Base-by-base conservation (phyloP, 23 tunicate species). In the Styela clava region DNA sequence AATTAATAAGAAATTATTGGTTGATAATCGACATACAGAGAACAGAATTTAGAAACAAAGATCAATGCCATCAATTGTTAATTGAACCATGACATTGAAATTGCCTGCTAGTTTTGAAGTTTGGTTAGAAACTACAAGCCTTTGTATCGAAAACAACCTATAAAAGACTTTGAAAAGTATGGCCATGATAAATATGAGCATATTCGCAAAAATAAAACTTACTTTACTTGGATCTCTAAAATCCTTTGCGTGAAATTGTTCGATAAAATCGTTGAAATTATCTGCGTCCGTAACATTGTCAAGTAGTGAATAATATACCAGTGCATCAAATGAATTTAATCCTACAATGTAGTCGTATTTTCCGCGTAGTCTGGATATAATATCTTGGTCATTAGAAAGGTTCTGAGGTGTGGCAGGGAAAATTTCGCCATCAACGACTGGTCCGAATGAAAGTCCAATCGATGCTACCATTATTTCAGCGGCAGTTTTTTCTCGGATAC, bases 361-460 rank as follows among this genome's bases (percentile, higher is more conserved):
- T 30, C 77, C 77, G 35, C 77, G 77, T 16, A 71, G 5, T 3
- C 35, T 29, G 5, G 34, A 33, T 19, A 71, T 5, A 71, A 28
- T 29, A 12, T 31, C 16, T 7, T 31, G 35, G 29, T 71, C 35
- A 7, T 29, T 26, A 27, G 16, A 33, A 22, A 71, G 35, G 27
- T 26, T 2, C 77, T 71, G 35, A 16, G 77, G 77, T 30, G 35
- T 26, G 34, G 18, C 77, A 3, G 77, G 16, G 77, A 71, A 21
- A 27, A 71, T 3, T 3, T 71, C 77, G 5, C 77, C 77, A 71
- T 71, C 77, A 35, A 71, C 77, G 29, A 71, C 77, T 31, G 35
- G 35, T 30, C 35, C 24, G 35, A 33, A 71, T 71, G 24, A 3
- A 32, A 28, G 34, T 2, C 24, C 23, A 30, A 3, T 5, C 5